phyloP scores from a whole-genome alignment of 1,140 invertebrate genomes.

The Drosophila eugracilis region DNA sequence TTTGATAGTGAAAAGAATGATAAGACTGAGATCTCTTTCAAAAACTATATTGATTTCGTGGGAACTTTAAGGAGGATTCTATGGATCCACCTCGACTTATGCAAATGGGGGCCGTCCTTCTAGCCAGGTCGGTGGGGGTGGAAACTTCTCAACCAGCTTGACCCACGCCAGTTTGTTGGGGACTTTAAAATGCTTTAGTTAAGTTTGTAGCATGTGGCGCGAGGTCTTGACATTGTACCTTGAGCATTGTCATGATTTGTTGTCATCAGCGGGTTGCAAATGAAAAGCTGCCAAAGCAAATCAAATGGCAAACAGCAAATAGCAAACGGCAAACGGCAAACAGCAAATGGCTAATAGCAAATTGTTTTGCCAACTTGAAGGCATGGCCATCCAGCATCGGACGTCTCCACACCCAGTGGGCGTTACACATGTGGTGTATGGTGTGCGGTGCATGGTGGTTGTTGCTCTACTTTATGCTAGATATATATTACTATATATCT shows the following conservation, averaged over 20 bases:
- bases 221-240: constrained; percentile 80
- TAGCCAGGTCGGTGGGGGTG: constrained; percentile 4
- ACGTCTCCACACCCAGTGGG: constrained; percentile 72
- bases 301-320: constrained; percentile 32
- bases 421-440: constrained; percentile 55
- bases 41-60: no score
- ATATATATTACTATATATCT: background rate
- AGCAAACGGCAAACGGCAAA: constrained; percentile 22
- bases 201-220: constrained; percentile 56
- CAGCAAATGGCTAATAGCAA: constrained; percentile 31
- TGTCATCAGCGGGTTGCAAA: constrained; percentile 59
- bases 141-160: background rate
- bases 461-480: constrained; percentile 48
- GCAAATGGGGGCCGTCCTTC: constrained; percentile 7
- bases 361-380: constrained; percentile 43
- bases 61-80: no score
- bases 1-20: no score
- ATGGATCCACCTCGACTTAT: background rate
- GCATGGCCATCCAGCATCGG: constrained; percentile 54
- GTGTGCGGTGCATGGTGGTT: constrained; percentile 1
- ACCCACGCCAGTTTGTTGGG: constrained; percentile 20
- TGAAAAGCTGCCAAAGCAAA: constrained; percentile 70
- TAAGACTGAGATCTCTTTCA: no score
- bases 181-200: constrained; percentile 9
- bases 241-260: constrained; percentile 67